A percentile compares a stretch with the other conserved stretches of the same genome.
phyloP scores from a whole-genome alignment of 2,797 vertebrate species.

The Cryptoprocta ferox region DNA sequence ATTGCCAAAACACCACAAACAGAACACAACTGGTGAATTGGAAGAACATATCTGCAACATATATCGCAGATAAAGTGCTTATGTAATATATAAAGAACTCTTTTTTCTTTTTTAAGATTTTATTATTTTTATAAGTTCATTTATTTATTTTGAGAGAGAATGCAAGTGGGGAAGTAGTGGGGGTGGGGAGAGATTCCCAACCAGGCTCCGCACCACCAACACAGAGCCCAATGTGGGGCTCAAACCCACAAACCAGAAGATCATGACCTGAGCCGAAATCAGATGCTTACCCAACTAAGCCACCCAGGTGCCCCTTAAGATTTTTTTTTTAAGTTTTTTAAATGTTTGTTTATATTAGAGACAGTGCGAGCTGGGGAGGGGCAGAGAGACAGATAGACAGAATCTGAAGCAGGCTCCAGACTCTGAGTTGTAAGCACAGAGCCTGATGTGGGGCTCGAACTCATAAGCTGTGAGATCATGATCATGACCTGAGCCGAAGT shows the following conservation, averaged over 20 bases:
- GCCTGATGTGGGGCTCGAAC: neutral
- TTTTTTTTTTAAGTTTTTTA: too few species aligned
- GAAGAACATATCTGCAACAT: neutral
- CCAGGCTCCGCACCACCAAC: neutral
- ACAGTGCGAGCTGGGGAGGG: too few species aligned
- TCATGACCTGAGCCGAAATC: neutral
- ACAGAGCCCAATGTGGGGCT: neutral
- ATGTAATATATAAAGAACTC: neutral
- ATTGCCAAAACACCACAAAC: neutral
- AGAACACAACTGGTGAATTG: conserved; percentile 4
- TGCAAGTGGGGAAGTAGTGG: neutral
- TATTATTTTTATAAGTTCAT: neutral
- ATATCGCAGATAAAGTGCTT: neutral
- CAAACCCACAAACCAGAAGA: too few species aligned
- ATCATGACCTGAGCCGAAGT: neutral
- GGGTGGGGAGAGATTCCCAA: neutral
- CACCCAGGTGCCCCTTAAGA: neutral
- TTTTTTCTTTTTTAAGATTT: neutral
- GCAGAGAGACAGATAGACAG: too few species aligned
- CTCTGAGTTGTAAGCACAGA: too few species aligned
- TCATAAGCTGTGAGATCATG: too few species aligned
- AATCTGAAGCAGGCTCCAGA: too few species aligned
- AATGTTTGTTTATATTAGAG: too few species aligned
- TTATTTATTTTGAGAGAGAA: neutral
- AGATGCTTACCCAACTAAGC: neutral